A percentile compares a stretch with the other conserved stretches of the same genome.
Evolutionary conservation across 2,797 vertebrate genomes (phyloP).

Genomic region (Meda fulgida): DNA sequence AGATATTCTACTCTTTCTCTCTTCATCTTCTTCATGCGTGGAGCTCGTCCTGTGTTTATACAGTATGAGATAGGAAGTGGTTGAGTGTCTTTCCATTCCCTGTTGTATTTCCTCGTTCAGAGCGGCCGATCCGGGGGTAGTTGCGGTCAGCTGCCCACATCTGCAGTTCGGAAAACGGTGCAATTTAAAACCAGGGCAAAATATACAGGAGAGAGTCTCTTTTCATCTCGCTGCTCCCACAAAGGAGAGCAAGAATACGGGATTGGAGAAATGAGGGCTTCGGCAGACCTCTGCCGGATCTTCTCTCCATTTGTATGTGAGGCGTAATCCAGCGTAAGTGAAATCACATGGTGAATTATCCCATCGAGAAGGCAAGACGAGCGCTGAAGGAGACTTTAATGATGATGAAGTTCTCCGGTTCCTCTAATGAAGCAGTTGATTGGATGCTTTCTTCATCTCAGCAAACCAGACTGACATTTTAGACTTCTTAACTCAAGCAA

Average conservation of each 20-base stretch:
- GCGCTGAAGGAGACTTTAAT: slow-evolving; percentile 52
- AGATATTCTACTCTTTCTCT: slow-evolving; percentile 30
- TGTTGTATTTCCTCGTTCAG: slow-evolving; percentile 65
- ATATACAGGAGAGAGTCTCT: slow-evolving; percentile 74
- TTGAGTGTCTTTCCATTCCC: slow-evolving; percentile 51
- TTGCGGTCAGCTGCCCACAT: slow-evolving; percentile 74
- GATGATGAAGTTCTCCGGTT: slow-evolving; percentile 59
- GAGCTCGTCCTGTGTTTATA: slow-evolving; percentile 60
- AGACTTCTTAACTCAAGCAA: not conserved
- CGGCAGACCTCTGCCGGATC: slow-evolving; percentile 67
- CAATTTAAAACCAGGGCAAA: slow-evolving; percentile 77
- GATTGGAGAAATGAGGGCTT: slow-evolving; percentile 71
- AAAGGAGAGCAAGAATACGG: slow-evolving; percentile 63
- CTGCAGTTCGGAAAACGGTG: slow-evolving; percentile 64
- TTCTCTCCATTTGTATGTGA: slow-evolving; percentile 66
- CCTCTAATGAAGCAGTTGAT: slow-evolving; percentile 58
- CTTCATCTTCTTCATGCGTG: slow-evolving; percentile 34
- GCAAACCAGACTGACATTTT: slow-evolving; percentile 44
- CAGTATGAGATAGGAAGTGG: slow-evolving; percentile 46
- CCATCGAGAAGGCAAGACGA: slow-evolving; percentile 50
- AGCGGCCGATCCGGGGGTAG: slow-evolving; percentile 71
- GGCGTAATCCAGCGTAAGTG: slow-evolving; percentile 75
- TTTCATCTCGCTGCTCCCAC: slow-evolving; percentile 72
- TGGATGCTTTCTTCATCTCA: slow-evolving; percentile 56
- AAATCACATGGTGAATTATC: slow-evolving; percentile 78